phyloP scores from a whole-genome alignment of 2,888 invertebrate genomes.

The Falcaria lacertinaria region DNA sequence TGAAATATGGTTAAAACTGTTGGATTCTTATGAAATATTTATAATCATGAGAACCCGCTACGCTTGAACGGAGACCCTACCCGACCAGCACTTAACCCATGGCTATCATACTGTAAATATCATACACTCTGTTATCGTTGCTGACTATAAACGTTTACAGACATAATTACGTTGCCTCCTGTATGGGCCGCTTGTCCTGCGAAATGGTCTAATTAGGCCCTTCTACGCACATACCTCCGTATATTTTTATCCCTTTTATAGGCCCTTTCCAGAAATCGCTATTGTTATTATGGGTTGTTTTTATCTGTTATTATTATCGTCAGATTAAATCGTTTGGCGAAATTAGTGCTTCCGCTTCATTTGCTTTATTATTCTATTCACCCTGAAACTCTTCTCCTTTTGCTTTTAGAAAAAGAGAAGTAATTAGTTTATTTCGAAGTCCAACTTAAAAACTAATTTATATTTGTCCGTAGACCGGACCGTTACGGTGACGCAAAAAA shows the following conservation, averaged over 20 bases:
- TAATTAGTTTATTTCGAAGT: too few species aligned
- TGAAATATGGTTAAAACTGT: too few species aligned
- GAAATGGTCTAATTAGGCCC: background rate
- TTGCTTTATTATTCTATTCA: background rate
- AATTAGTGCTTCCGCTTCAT: background rate
- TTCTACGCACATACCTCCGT: background rate
- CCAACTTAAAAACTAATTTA: too few species aligned
- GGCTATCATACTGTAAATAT: constrained; percentile 41
- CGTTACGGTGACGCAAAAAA: too few species aligned
- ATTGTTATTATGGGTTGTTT: background rate
- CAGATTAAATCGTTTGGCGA: background rate
- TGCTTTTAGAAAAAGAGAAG: too few species aligned
- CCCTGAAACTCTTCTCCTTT: too few species aligned
- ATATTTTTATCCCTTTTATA: background rate
- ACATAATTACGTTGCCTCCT: constrained; percentile 28
- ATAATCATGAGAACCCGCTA: too few species aligned
- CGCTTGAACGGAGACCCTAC: constrained; percentile 12
- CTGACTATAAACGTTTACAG: constrained; percentile 33
- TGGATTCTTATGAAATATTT: too few species aligned
- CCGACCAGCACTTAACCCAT: constrained; percentile 29
- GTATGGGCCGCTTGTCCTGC: background rate
- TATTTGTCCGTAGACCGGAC: too few species aligned
- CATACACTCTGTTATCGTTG: constrained; percentile 35
- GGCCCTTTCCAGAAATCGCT: background rate
- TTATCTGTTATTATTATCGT: background rate